These are phyloP conservation scores for Hiodon tergisus DNA, from an alignment of 2,113 vertebrate genomes.

Conservation along the genomic window DNA sequence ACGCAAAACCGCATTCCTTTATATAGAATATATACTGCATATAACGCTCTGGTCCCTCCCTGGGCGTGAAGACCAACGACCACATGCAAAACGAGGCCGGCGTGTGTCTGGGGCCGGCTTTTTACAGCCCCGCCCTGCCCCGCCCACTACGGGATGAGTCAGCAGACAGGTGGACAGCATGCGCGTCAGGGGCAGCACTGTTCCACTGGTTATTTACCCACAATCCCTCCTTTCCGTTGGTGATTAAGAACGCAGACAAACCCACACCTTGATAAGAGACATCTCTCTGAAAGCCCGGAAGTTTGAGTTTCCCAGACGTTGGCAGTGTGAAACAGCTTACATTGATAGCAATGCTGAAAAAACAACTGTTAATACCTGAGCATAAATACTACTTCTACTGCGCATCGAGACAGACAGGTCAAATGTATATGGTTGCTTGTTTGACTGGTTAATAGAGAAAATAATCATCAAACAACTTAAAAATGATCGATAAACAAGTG, in stretches of 20 bases:
- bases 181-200: background rate
- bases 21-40: conserved; percentile 2
- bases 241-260: background rate
- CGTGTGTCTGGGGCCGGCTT: too few species aligned
- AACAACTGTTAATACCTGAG: conserved; percentile 13
- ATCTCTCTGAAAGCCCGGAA: too few species aligned
- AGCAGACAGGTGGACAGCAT: background rate
- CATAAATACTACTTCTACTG: conserved; percentile 3
- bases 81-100: background rate
- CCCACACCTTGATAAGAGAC: background rate
- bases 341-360: background rate
- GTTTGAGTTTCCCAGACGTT: background rate
- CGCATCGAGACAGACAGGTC: background rate
- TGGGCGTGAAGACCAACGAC: conserved; percentile 5
- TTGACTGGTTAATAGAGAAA: background rate
- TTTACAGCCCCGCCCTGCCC: background rate
- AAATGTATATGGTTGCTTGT: background rate
- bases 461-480: background rate
- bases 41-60: background rate
- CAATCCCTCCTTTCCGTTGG: too few species aligned
- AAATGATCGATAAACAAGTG: background rate
- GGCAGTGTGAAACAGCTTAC: background rate
- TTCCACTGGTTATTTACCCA: background rate
- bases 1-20: background rate
- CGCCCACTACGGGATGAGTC: background rate